Evolutionary conservation across 2,888 invertebrate species (phyloP), one percentile per base, ranked within the genome.

Genomic region (Drosophila mettleri): DNA sequence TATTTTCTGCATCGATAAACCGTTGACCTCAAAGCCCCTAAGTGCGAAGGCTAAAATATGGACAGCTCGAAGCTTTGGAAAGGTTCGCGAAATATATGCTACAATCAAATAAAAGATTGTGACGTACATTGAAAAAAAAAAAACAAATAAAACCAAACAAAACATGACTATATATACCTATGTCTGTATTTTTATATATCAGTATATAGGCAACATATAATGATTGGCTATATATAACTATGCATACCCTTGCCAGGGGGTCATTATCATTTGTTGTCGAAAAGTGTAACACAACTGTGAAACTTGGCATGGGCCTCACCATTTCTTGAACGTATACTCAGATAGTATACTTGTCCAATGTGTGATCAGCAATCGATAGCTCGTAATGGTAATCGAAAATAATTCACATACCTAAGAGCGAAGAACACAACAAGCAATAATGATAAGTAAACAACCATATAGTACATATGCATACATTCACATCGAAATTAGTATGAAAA

Each of bases 21-120:
- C 84, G 85, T 88, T 84, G 84, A 84, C 84, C 88, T 84, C 86
- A 88, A 84, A 88, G 59, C 53, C 58, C 48, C 53, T 48, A 75
- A 75, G 69, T 53, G 68, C 61, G 84, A 88, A 87, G 83, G 88
- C 83, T 73, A 72, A 63, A 60, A 33, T 45, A 24, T 34, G 39
- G 4, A 22, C 12, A 16, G 39, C 39, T 39, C 10, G n/a, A 31
- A 41, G 3, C 52, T 29, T 57, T 83, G 62, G 78, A 83, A 83
- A 86, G 84, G 77, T 82, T 69, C 59, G 53, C 53, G n/a, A 49
- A 49, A 49, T 34, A 16, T 34, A 41, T 58, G 72, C 68, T 73
- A 73, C 64, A 69, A 58, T 64, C 60, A 51, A 69, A 64, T 74
- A 58, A 61, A 49, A 53, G 24, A 51, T 22, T 39, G 38, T 49